A percentile compares a stretch with the other conserved stretches of the same genome.
Conservation (phyloP, 2,797 vertebrate genomes). For the Salarias fasciatus region DNA sequence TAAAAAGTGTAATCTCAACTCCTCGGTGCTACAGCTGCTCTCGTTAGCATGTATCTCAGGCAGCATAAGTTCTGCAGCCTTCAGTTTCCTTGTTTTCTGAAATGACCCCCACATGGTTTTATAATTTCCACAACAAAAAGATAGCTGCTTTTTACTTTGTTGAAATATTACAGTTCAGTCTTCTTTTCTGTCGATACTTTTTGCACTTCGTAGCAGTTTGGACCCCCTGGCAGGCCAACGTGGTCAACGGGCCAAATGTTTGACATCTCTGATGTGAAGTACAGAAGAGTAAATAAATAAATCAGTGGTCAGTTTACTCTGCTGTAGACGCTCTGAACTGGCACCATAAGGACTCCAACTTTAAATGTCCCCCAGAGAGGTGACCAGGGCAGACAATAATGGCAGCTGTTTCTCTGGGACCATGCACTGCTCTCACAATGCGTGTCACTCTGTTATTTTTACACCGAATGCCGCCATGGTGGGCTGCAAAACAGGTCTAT, state of each 20-base stretch:
- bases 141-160: too few relatives aligned
- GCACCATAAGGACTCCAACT: conserved; percentile 38
- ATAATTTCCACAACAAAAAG: too few relatives aligned
- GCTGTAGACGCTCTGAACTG: conserved; percentile 40
- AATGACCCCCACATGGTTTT: too few relatives aligned
- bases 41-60: too few relatives aligned
- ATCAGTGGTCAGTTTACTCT: conserved; percentile 35
- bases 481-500: conserved; percentile 3
- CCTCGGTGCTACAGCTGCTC: too few relatives aligned
- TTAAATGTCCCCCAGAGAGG: conserved; percentile 39
- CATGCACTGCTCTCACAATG: conserved; percentile 2
- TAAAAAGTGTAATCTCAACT: too few relatives aligned
- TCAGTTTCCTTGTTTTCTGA: too few relatives aligned
- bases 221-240: background rate
- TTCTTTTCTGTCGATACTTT: too few relatives aligned
- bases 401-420: conserved; percentile 36
- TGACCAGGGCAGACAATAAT: conserved; percentile 41
- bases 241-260: background rate
- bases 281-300: conserved; percentile 48
- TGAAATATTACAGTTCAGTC: too few relatives aligned
- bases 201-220: too few relatives aligned
- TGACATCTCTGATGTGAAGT: conserved; percentile 14
- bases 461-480: conserved; percentile 3
- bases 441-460: conserved; percentile 13
- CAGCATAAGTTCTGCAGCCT: too few relatives aligned